Conservation (phyloP, 2,797 vertebrate genomes). For the Sebastes diaconus region DNA sequence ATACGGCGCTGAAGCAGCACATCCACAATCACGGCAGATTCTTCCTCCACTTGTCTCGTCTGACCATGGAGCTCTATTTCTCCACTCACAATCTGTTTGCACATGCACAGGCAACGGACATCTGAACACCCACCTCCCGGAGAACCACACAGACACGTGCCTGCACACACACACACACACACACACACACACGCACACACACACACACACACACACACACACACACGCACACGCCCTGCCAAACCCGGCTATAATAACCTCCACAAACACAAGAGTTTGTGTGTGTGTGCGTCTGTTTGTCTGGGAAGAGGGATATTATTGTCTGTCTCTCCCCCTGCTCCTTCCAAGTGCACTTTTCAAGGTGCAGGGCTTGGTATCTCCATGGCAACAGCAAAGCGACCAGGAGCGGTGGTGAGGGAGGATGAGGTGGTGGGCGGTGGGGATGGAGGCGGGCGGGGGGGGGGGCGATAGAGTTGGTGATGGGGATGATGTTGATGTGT, state of each 20-base stretch:
- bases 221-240: constrained; percentile 16
- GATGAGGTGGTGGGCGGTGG: constrained; percentile 36
- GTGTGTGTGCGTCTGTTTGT: constrained; percentile 54
- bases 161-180: constrained; percentile 14
- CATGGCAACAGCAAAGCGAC: constrained; percentile 82
- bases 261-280: constrained; percentile 60
- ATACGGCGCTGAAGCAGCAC: constrained; percentile 10
- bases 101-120: constrained; percentile 62
- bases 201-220: not conserved
- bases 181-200: not conserved
- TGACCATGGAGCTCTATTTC: constrained; percentile 59
- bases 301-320: constrained; percentile 76
- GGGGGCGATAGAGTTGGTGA: constrained; percentile 3
- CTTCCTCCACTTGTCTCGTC: constrained; percentile 50
- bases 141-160: constrained; percentile 21
- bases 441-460: constrained; percentile 6
- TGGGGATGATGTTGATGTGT: constrained; percentile 13
- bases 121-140: constrained; percentile 65
- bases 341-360: constrained; percentile 83
- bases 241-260: constrained; percentile 70
- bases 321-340: constrained; percentile 69
- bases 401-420: constrained; percentile 58
- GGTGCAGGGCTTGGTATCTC: constrained; percentile 86
- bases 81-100: constrained; percentile 73
- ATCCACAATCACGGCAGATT: constrained; percentile 49